These are phyloP conservation scores for Podargus strigoides DNA, from an alignment of 2,797 vertebrate genomes.

Conservation along the genomic window DNA sequence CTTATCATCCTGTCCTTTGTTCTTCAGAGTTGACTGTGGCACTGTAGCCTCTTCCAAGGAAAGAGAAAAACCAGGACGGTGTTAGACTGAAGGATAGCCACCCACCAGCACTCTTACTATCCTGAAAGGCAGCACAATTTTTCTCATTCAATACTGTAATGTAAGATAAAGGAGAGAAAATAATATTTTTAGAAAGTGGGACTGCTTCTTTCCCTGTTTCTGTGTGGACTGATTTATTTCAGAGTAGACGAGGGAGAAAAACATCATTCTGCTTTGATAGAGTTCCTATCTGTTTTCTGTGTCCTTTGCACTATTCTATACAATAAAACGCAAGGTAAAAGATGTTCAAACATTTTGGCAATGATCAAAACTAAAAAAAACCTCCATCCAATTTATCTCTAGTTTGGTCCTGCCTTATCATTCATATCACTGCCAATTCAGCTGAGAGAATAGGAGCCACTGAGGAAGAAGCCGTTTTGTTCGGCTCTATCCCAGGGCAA, in stretches of 20 bases:
- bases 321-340: neutral
- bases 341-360: neutral
- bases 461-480: neutral
- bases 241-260: neutral
- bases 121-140: neutral
- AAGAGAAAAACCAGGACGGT: neutral
- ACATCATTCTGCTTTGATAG: neutral
- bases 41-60: neutral
- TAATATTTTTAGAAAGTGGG: neutral
- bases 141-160: neutral
- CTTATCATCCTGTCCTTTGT: slow-evolving; percentile 11
- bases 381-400: neutral
- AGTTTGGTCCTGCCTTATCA: neutral
- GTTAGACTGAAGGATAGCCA: neutral
- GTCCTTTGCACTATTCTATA: neutral
- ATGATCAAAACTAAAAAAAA: neutral
- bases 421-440: neutral
- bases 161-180: neutral
- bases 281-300: neutral
- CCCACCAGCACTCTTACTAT: neutral
- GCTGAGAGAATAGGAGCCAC: neutral
- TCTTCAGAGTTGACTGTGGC: slow-evolving; percentile 8
- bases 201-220: neutral
- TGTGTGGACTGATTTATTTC: neutral
- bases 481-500: neutral